These are phyloP conservation scores for Leontopithecus rosalia DNA, from an alignment of 2,797 vertebrate species.

Conservation along the genomic window DNA sequence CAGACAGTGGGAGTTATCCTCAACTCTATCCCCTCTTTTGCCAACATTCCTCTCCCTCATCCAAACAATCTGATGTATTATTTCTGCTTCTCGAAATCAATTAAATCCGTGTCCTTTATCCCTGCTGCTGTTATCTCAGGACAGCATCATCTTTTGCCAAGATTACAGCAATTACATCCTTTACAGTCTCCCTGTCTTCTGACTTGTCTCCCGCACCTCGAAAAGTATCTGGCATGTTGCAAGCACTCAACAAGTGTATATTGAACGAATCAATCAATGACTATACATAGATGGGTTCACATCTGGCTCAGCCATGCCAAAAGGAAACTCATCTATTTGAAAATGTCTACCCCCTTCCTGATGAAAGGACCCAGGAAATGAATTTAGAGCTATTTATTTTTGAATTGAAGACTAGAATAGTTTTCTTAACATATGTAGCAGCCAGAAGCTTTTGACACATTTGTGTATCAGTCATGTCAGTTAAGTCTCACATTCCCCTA, in stretches of 20 bases:
- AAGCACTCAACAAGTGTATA: not conserved
- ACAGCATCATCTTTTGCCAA: not conserved
- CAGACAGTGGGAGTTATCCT: not conserved
- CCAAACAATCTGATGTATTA: not conserved
- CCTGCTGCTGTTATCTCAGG: not conserved
- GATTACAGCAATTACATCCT: not conserved
- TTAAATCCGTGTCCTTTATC: not conserved
- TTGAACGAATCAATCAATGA: not conserved
- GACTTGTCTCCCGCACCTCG: no score
- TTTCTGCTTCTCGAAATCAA: not conserved
- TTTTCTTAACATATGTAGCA: not conserved
- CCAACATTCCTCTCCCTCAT: not conserved
- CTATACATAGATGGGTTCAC: not conserved
- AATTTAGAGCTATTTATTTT: not conserved
- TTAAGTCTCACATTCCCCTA: not conserved
- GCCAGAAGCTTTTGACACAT: not conserved
- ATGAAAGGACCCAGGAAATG: not conserved
- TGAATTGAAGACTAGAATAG: not conserved
- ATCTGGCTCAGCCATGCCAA: not conserved
- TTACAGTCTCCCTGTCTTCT: not conserved
- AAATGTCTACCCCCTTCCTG: rapidly evolving
- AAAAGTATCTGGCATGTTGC: not conserved
- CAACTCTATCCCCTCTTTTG: not conserved
- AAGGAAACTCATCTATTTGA: not conserved
- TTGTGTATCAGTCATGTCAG: not conserved